Percentiles rank a stretch among this genome's conserved stretches.
These are phyloP conservation scores for Melikaiella ostensackeni DNA, from an alignment of 2,888 invertebrate genomes.

Conservation along the genomic window DNA sequence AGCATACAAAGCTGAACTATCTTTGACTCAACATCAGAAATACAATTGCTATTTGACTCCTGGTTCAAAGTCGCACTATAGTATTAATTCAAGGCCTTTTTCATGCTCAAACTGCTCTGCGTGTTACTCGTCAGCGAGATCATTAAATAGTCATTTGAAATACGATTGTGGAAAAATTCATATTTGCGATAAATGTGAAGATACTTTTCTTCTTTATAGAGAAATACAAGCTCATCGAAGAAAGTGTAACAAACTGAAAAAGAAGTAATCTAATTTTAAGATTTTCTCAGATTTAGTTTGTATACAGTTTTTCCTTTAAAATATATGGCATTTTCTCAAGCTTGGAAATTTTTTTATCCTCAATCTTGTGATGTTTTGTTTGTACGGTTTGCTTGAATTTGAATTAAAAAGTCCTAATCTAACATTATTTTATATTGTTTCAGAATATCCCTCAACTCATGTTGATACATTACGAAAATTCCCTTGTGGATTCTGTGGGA, in stretches of 20 bases:
- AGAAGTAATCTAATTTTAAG: neutral
- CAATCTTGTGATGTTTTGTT: neutral
- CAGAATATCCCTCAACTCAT: neutral
- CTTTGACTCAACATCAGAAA: neutral
- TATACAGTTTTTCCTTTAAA: neutral
- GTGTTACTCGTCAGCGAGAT: neutral
- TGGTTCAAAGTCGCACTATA: neutral
- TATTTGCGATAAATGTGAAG: neutral
- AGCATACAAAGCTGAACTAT: neutral
- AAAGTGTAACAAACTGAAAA: neutral
- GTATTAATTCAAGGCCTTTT: neutral
- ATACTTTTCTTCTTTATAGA: neutral
- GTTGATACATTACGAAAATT: conserved; percentile 26
- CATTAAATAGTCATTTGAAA: neutral
- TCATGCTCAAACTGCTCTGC: neutral
- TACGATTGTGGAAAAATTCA: neutral
- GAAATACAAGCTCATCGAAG: neutral
- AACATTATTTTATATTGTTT: conserved; percentile 1
- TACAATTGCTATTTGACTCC: neutral
- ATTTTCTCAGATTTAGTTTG: neutral
- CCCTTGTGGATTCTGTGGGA: conserved; percentile 61
- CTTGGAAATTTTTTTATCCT: neutral
- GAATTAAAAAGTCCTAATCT: neutral
- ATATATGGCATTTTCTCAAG: neutral
- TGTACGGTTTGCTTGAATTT: neutral